phyloP scores from a whole-genome alignment of 2,888 invertebrate genomes.

The Tenthredo scrophulariae region DNA sequence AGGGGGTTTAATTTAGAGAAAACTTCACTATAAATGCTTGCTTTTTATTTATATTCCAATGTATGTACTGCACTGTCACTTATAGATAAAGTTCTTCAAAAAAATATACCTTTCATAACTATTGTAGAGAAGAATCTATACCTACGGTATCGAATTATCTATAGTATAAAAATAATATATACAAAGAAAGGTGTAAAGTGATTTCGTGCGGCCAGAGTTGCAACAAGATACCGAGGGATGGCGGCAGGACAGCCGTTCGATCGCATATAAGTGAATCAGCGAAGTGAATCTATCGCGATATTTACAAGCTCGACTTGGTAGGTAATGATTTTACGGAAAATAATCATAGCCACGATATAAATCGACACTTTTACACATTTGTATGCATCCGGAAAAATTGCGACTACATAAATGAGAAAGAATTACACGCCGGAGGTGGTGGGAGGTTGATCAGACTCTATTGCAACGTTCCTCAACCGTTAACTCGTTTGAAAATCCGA shows the following conservation, averaged over 20 bases:
- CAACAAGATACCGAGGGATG: not conserved
- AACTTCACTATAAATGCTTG: too few species aligned
- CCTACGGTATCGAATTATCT: not conserved
- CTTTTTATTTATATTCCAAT: too few species aligned
- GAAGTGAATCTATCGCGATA: not conserved
- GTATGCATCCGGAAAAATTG: not conserved
- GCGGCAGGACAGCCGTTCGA: not conserved
- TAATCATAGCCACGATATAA: not conserved
- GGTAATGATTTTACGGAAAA: not conserved
- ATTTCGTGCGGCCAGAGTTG: not conserved
- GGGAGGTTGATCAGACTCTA: not conserved
- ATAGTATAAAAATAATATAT: not conserved
- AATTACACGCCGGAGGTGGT: not conserved
- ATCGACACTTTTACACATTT: not conserved
- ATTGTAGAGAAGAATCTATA: not conserved
- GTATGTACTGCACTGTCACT: too few species aligned
- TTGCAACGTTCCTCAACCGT: not conserved
- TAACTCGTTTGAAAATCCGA: not conserved
- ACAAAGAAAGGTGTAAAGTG: not conserved
- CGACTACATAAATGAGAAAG: not conserved
- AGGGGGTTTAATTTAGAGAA: not conserved
- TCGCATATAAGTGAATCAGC: not conserved
- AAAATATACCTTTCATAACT: not conserved
- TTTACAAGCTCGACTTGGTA: not conserved
- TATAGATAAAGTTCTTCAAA: too few species aligned